phyloP scores from a whole-genome alignment of 2,113 vertebrate species.

The Orthonyx spaldingii region DNA sequence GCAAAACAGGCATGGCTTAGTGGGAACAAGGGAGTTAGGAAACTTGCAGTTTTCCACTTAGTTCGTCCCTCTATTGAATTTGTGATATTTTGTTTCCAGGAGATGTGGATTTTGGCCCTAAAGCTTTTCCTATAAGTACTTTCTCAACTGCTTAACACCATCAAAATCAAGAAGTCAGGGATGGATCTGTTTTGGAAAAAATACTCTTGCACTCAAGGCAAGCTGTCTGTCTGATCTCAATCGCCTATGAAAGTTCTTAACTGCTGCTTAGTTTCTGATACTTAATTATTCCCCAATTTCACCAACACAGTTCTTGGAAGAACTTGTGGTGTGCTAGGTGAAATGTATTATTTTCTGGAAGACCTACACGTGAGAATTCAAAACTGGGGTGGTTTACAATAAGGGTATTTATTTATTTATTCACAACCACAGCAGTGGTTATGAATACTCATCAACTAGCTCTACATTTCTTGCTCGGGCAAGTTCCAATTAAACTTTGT shows the following conservation, averaged over 20 bases:
- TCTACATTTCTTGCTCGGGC: not conserved
- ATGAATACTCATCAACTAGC: not conserved
- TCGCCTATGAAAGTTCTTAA: not conserved
- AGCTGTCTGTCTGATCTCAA: not conserved
- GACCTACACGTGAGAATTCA: not conserved
- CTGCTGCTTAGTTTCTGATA: not conserved
- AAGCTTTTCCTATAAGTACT: not conserved
- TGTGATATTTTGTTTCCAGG: not conserved
- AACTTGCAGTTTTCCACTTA: not conserved
- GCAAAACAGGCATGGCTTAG: not conserved
- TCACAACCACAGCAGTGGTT: not conserved
- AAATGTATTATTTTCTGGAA: not conserved
- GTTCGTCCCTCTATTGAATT: not conserved
- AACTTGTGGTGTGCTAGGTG: not conserved
- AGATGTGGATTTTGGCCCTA: not conserved
- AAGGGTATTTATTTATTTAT: conserved; percentile 2
- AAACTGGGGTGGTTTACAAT: not conserved
- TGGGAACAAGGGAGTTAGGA: not conserved
- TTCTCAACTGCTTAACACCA: not conserved
- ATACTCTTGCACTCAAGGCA: not conserved
- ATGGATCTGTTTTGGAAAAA: not conserved
- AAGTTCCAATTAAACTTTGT: not conserved
- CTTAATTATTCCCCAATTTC: not conserved
- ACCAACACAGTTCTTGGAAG: not conserved
- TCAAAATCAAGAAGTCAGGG: not conserved